Base-by-base conservation (phyloP, 2,888 invertebrate genomes). In the Arctia plantaginis region DNA sequence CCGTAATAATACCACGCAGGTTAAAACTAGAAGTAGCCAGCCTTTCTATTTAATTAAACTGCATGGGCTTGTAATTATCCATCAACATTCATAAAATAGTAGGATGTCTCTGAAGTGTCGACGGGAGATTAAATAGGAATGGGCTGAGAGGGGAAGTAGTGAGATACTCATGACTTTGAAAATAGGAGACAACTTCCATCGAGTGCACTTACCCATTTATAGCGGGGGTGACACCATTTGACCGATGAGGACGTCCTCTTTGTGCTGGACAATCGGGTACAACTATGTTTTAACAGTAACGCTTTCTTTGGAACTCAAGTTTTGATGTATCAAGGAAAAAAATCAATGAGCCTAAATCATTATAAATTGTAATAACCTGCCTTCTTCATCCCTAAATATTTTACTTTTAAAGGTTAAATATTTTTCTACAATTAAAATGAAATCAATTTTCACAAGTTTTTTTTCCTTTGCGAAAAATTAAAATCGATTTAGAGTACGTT, bases 151-250 rank as follows among this genome's bases (percentile, higher is more conserved):
- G 27, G 75, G 44, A 35, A 79, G 82, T 82, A 83, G 84, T 84
- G 83, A 88, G 89, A 84, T 80, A 84, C 90, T 93, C 91, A 92
- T 93, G 93, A 93, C 92, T 93, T 93, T 90, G 90, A 93, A 91
- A 93, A 93, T 88, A 91, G 91, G 87, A 85, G 90, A 85, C 86
- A 82, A 86, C 82, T 86, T 79, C 86, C 84, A 89, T 91, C 87
- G 87, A 91, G 90, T 90, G 90, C 90, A 90, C 90, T 92, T 88
- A 90, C 88, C 84, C 89, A 87, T 90, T 91, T 90, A 90, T 87
- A 80, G 84, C 76, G 81, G 76, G 78, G 79, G 77, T 81, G 85
- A 84, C 85, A 79, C 80, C 82, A 84, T 88, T 84, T 86, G 88
- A 87, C 87, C 84, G 85, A 82, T 77, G 85, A 79, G 79, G 77